Evolutionary conservation across 2,888 invertebrate genomes (phyloP), one percentile per base, ranked within the genome.

Genomic region (Drosophila setosimentum): DNA sequence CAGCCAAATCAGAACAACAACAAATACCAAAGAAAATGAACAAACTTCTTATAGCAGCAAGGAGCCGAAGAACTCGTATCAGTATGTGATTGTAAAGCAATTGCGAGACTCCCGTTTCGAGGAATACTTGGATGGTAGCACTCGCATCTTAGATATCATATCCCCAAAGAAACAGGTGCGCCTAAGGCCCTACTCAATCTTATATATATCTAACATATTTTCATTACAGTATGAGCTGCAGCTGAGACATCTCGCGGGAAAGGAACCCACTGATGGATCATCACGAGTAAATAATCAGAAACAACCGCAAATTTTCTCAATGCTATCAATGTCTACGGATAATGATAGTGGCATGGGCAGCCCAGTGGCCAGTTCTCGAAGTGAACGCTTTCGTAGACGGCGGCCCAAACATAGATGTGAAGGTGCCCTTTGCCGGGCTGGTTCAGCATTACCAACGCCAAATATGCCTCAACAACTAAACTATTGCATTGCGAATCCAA

Each of bases 261-360:
- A 72, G 60, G 68, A 71, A 73, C 21, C 50, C 57, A 50, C 21
- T 29, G 29, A 29, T 1, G 49, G 65, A 27, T 59, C 68, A 18
- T 24, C 73, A 16, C 64, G 59, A 32, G 45, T 66, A 49, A 57
- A 72, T 62, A 65, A 61, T 65, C 55, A 68, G 65, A 53, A 40
- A 48, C 50, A 59, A 61, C 57, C 78, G 55, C 80, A 77, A 64
- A 78, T 91, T 66, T 82, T 89, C 64, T 90, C 91, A 27, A 79
- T 91, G 82, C 80, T 91, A n/a, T 90, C 91, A 59, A 91, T 91
- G 58, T 90, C 90, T 29, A 91, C 87, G 42, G 92, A 92, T 73
- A 91, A 92, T 71, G 93, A 93, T 68, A 93, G 93, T 59, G 93
- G 93, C 30, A 92, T 93, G 91, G 93, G 92, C 50, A 93, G 93